A percentile compares a stretch with the other conserved stretches of the same genome.
Evolutionary conservation across 2,888 invertebrate genomes (phyloP).

Genomic region (Mesodorylaimus sp.): DNA sequence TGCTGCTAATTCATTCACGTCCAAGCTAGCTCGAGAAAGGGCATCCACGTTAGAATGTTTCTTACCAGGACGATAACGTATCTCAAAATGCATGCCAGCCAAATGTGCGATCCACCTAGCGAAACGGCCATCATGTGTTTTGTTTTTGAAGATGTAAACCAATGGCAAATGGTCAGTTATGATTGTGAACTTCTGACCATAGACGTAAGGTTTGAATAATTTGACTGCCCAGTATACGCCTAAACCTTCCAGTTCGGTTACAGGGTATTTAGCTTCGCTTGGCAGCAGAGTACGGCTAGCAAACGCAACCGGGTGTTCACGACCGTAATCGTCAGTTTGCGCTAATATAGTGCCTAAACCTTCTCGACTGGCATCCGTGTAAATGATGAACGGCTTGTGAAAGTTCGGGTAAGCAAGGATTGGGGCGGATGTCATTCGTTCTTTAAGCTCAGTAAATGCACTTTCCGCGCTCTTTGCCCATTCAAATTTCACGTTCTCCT

Average conservation of each 20-base stretch:
- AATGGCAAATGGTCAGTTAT: constrained; percentile 7
- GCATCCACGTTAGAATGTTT: too few species aligned
- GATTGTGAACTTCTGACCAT: neutral
- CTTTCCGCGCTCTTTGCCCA: neutral
- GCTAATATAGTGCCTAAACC: constrained; percentile 1
- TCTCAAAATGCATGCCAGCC: too few species aligned
- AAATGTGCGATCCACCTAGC: too few species aligned
- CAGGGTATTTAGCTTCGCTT: constrained; percentile 3
- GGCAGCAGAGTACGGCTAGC: constrained; percentile 1
- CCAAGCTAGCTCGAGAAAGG: too few species aligned
- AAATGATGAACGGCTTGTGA: neutral
- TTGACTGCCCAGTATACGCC: neutral
- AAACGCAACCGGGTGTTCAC: constrained; percentile 2
- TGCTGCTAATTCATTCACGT: too few species aligned
- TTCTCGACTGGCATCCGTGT: neutral
- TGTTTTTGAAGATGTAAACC: too few species aligned
- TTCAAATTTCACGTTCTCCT: neutral
- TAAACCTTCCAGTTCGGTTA: constrained; percentile 3
- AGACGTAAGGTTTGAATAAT: neutral
- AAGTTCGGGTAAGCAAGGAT: constrained; percentile 5
- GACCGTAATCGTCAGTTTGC: neutral
- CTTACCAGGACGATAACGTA: too few species aligned
- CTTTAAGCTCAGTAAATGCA: constrained; percentile 1
- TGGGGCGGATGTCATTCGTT: neutral
- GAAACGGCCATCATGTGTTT: too few species aligned